Base-by-base conservation (phyloP, 1,140 invertebrate genomes). In the Leucophenga varia region DNA sequence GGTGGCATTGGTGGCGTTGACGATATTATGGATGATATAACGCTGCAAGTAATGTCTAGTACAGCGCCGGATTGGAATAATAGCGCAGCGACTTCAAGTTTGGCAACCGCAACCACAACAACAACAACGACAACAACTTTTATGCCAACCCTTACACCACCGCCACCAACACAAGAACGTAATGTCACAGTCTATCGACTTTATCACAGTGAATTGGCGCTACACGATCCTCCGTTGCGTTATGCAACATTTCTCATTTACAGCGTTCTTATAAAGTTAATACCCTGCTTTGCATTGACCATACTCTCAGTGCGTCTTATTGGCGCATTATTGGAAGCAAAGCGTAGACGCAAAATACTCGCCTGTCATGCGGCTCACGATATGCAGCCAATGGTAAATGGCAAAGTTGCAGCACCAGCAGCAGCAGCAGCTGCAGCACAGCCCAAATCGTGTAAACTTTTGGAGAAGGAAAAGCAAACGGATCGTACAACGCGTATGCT, bases 401-500 rank as follows among this genome's bases (percentile, higher is more conserved):
- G 61, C 6, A 76, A 77, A 20, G 55, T 65, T 3, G 64, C 56
- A 0, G 55, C 68, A 3, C 61, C 71, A 9, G 61, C 75, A 4
- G 75, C 64, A 10, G n/a, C n/a, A n/a, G n/a, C n/a, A 47, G 9
- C 43, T 19, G 42, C 59, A 20, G 59, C 59, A 20, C 64, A 76
- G 21, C 76, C 75, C 32, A 76, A 78, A 49, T 80, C 79, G 40
- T 72, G 73, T 37, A 75, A 76, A 49, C 48, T 75, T 9, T 16
- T 77, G 32, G 84, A 84, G 50, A 85, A 85, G 49, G 84, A 86
- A 47, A 82, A 84, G 36, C 85, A 88, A 58, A 89, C 89, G 5
- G 91, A 95, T 75, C 82, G 91, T 16, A 98, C 95, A 0, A 98
- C 95, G 0, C 81, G 85, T 19, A 97, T 98, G 95, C 78, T 98